Evolutionary conservation across 2,888 invertebrate species (phyloP).

Genomic region (Noctua janthe): DNA sequence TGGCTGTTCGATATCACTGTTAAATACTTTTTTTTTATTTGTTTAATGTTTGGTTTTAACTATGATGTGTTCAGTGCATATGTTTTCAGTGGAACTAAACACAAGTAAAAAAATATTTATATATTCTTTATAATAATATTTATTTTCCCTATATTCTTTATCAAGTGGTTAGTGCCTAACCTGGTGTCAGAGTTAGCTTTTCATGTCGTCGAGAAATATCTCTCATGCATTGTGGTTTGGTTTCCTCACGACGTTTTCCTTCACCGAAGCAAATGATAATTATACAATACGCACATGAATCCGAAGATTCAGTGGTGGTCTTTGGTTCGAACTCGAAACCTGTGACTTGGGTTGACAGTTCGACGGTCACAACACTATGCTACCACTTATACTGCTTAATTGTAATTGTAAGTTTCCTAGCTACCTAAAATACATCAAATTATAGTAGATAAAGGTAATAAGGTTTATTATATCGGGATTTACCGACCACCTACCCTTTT

Average conservation of each 20-base stretch:
- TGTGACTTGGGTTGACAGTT: not conserved
- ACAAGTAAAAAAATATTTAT: not conserved
- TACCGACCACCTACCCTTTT: not conserved
- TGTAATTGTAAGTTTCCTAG: not conserved
- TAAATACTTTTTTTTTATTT: conserved; percentile 1
- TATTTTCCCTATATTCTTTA: not conserved
- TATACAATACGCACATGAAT: not conserved
- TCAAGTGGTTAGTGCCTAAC: not conserved
- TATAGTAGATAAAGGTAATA: not conserved
- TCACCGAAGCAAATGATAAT: not conserved
- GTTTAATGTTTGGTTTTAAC: not conserved
- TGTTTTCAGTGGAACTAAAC: not conserved
- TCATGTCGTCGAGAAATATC: not conserved
- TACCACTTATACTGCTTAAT: not conserved
- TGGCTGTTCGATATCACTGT: conserved; percentile 13
- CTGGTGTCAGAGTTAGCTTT: not conserved
- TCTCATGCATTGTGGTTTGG: not conserved
- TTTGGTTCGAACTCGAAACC: not conserved
- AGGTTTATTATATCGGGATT: not conserved
- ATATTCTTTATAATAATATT: not conserved
- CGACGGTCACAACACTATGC: not conserved
- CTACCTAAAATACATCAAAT: not conserved
- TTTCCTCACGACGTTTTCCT: not conserved
- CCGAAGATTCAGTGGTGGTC: not conserved
- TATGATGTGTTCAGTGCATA: not conserved